Percentiles rank a stretch among this genome's conserved stretches.
Evolutionary conservation across 2,113 vertebrate species (phyloP).

Genomic region (Orycteropus afer): DNA sequence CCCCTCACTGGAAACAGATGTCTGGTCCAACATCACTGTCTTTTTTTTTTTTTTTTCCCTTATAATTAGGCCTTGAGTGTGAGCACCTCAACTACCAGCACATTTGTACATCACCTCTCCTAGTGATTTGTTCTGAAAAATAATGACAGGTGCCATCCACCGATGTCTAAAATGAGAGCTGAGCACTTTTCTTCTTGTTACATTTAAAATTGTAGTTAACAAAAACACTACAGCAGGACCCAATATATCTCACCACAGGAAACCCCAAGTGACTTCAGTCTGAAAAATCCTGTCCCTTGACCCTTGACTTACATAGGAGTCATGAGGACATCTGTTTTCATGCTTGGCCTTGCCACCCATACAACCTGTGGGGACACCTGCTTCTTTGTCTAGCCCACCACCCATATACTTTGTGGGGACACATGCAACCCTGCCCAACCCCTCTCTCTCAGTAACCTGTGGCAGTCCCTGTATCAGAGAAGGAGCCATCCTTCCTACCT

Average conservation of each 20-base stretch:
- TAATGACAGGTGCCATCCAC: not conserved
- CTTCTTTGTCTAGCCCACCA: too few relatives aligned
- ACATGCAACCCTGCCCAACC: too few relatives aligned
- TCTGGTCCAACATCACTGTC: too few relatives aligned
- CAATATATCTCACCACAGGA: not conserved
- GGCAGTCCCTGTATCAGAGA: not conserved
- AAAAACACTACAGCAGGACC: not conserved
- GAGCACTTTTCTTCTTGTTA: not conserved
- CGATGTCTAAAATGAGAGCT: not conserved
- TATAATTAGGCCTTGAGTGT: not conserved
- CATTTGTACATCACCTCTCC: not conserved
- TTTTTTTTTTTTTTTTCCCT: not conserved
- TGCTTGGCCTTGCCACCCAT: too few relatives aligned
- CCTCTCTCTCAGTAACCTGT: too few relatives aligned
- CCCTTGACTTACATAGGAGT: not conserved
- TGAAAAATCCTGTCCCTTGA: too few relatives aligned
- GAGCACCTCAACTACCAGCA: not conserved
- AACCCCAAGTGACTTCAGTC: not conserved
- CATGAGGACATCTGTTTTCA: too few relatives aligned
- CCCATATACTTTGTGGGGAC: too few relatives aligned
- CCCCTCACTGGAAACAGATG: too few relatives aligned
- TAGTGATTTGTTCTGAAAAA: not conserved
- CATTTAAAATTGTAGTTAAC: not conserved
- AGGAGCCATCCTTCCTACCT: not conserved
- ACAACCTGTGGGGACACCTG: too few relatives aligned